Percentiles rank a stretch among this genome's conserved stretches.
phyloP scores from a whole-genome alignment of 2,888 invertebrate species.

The Xylota sylvarum region DNA sequence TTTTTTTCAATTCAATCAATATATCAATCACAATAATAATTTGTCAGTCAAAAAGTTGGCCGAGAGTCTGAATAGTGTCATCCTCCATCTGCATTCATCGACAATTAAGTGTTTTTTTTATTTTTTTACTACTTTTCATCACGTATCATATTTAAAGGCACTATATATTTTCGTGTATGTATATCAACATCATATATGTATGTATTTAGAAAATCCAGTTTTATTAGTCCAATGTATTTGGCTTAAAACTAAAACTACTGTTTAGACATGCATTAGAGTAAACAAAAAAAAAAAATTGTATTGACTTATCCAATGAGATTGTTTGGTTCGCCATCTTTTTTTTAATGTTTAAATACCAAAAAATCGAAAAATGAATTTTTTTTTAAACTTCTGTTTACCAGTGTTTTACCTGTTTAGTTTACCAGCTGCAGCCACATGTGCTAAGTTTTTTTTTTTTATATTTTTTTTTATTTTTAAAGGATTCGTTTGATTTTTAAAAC shows the following conservation, averaged over 20 bases:
- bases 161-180: conserved; percentile 74
- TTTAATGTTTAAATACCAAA: conserved; percentile 35
- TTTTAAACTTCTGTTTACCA: conserved; percentile 55
- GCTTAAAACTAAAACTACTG: conserved; percentile 71
- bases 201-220: conserved; percentile 51
- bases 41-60: conserved; percentile 85
- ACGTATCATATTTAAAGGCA: conserved; percentile 74
- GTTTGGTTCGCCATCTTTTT: conserved; percentile 25
- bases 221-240: conserved; percentile 62
- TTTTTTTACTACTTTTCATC: conserved; percentile 46
- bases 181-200: conserved; percentile 53
- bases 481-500: conserved; percentile 49
- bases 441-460: conserved; percentile 47
- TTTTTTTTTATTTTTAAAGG: conserved; percentile 25
- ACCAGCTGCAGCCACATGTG: conserved; percentile 71
- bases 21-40: conserved; percentile 79
- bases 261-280: conserved; percentile 65
- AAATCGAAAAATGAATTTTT: conserved; percentile 43
- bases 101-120: conserved; percentile 45
- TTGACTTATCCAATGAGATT: conserved; percentile 23
- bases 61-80: conserved; percentile 81
- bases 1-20: conserved; percentile 34
- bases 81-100: conserved; percentile 71
- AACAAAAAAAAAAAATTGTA: conserved; percentile 22
- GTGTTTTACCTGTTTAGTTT: conserved; percentile 73